phyloP scores from a whole-genome alignment of 1,140 invertebrate species.

The Atta colombica region DNA sequence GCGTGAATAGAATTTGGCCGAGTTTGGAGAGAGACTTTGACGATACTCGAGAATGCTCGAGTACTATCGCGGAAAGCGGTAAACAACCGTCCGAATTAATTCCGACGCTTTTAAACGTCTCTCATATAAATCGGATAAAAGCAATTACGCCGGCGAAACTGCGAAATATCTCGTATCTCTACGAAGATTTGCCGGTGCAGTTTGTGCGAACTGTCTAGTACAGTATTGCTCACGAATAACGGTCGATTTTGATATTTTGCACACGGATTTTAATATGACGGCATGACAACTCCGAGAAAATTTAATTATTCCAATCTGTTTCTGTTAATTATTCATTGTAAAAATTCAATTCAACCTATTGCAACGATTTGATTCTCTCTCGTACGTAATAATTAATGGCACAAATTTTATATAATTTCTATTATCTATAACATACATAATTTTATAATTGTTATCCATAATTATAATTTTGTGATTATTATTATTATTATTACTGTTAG shows the following conservation, averaged over 20 bases:
- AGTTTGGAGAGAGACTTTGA: slow-evolving; percentile 19
- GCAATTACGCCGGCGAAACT: slow-evolving; percentile 58
- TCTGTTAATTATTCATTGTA: neutral
- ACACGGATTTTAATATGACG: neutral
- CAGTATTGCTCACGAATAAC: slow-evolving; percentile 46
- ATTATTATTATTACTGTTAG: neutral
- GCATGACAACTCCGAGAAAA: neutral
- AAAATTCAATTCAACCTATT: neutral
- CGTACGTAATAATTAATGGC: neutral
- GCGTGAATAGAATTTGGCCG: slow-evolving; percentile 55
- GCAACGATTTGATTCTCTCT: neutral
- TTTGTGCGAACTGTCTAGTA: slow-evolving; percentile 7
- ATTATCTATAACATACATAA: neutral
- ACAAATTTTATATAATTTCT: neutral
- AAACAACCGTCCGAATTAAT: slow-evolving; percentile 61
- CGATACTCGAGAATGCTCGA: slow-evolving; percentile 9
- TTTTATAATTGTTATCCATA: neutral
- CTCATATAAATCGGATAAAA: slow-evolving; percentile 65
- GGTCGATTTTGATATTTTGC: neutral
- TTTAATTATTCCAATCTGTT: neutral
- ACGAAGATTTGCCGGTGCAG: slow-evolving; percentile 50
- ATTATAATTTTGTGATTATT: neutral
- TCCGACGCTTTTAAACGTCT: slow-evolving; percentile 62
- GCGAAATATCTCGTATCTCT: slow-evolving; percentile 59
- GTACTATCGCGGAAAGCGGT: slow-evolving; percentile 30